Conservation (phyloP, 64 coral and sea anemone species). For the Dendrophyllia cribrosa region DNA sequence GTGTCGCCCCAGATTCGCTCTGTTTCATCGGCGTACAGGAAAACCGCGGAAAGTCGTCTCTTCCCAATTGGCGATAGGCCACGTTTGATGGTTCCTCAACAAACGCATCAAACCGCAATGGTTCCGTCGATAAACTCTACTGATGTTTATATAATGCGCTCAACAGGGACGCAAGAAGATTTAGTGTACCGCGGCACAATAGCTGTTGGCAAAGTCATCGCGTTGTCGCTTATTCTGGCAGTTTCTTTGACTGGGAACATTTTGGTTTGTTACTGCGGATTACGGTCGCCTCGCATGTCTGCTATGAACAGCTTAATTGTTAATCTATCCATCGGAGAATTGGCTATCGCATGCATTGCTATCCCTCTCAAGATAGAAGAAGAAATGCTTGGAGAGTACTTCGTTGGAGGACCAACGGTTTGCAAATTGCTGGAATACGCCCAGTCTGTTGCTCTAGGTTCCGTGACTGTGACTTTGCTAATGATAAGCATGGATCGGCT, state of each 20-base stretch:
- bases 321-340: constrained; percentile 87
- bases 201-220: constrained; percentile 74
- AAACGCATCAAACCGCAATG: not conserved
- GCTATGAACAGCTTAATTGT: constrained; percentile 99
- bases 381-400: constrained; percentile 64
- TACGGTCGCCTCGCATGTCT: constrained; percentile 80
- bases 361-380: constrained; percentile 88
- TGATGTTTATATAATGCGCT: constrained; percentile 15
- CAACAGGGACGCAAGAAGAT: not conserved
- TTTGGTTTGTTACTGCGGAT: constrained; percentile 93
- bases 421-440: constrained; percentile 95
- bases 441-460: constrained; percentile 86
- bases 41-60: not conserved
- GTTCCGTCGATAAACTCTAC: constrained; percentile 13
- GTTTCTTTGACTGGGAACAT: constrained; percentile 84
- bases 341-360: constrained; percentile 68
- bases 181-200: constrained; percentile 38
- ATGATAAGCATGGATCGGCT: constrained; percentile 95
- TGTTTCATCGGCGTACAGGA: not conserved
- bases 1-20: not conserved
- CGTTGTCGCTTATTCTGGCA: constrained; percentile 76
- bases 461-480: constrained; percentile 78
- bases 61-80: not conserved
- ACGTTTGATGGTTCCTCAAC: not conserved
- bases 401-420: constrained; percentile 62